Evolutionary conservation across 2,888 invertebrate species (phyloP).

Genomic region (Lobophora halterata): DNA sequence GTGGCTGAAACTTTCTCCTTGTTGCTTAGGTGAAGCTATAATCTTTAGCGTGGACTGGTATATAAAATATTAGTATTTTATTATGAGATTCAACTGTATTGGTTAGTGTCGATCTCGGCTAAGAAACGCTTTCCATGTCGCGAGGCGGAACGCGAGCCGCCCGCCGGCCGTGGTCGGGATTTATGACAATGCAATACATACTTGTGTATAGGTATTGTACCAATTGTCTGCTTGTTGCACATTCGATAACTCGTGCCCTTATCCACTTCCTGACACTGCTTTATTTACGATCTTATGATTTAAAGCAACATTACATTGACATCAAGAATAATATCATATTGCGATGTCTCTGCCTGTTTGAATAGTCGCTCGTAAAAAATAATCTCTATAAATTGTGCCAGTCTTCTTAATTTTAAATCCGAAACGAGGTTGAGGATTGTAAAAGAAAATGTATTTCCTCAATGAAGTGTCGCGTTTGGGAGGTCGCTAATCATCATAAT

Average conservation of each 20-base stretch:
- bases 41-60: slow-evolving; percentile 16
- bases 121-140: slow-evolving; percentile 68
- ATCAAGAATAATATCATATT: slow-evolving; percentile 42
- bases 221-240: slow-evolving; percentile 28
- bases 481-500: slow-evolving; percentile 57
- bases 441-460: slow-evolving; percentile 60
- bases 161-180: slow-evolving; percentile 42
- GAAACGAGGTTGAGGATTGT: slow-evolving; percentile 48
- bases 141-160: slow-evolving; percentile 54
- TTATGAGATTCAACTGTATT: slow-evolving; percentile 38
- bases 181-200: slow-evolving; percentile 41
- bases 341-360: slow-evolving; percentile 28
- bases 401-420: slow-evolving; percentile 47
- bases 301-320: slow-evolving; percentile 26
- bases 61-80: slow-evolving; percentile 32
- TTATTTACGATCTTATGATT: slow-evolving; percentile 28
- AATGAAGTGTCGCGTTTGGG: slow-evolving; percentile 55
- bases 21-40: slow-evolving; percentile 16
- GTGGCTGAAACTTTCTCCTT: slow-evolving; percentile 19
- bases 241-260: slow-evolving; percentile 31
- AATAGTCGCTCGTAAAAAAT: slow-evolving; percentile 25
- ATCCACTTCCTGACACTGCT: slow-evolving; percentile 29
- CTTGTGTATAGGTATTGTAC: slow-evolving; percentile 24
- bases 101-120: slow-evolving; percentile 54
- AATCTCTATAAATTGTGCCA: slow-evolving; percentile 36